phyloP scores from a whole-genome alignment of 1,140 invertebrate genomes.

The Lordiphosa collinella region DNA sequence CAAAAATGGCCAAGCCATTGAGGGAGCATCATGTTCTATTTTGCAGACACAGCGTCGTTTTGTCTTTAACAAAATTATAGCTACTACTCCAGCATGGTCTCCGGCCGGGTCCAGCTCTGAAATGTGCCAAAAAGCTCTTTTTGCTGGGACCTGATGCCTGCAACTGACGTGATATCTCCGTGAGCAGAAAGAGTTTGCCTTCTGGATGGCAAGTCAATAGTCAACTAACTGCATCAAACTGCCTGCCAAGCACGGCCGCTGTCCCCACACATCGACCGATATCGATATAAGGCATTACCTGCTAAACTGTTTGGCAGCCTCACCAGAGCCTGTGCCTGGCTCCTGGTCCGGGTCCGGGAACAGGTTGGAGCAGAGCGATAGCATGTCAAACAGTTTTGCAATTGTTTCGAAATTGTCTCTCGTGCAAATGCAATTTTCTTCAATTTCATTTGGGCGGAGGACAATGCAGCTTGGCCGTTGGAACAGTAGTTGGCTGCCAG shows the following conservation, averaged over 20 bases:
- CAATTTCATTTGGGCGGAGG: constrained; percentile 75
- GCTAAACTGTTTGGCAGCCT: constrained; percentile 77
- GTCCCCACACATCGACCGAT: constrained; percentile 35
- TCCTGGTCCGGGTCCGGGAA: constrained; percentile 1
- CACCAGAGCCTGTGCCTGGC: constrained; percentile 21
- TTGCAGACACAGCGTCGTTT: constrained; percentile 70
- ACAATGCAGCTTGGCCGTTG: constrained; percentile 25
- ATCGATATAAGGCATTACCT: constrained; percentile 78
- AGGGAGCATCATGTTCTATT: constrained; percentile 67
- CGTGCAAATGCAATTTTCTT: constrained; percentile 78
- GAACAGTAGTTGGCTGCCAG: constrained; percentile 45
- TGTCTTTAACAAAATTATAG: constrained; percentile 77
- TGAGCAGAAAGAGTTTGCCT: constrained; percentile 29
- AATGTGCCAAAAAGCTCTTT: constrained; percentile 65
- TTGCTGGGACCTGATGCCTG: constrained; percentile 40
- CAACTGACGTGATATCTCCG: constrained; percentile 65
- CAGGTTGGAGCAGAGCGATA: constrained; percentile 28
- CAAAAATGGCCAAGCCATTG: constrained; percentile 55
- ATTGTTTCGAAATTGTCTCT: constrained; percentile 78
- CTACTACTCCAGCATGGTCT: constrained; percentile 41
- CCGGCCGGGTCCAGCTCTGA: constrained; percentile 23
- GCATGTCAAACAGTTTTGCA: constrained; percentile 77
- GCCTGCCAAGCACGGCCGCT: constrained; percentile 49
- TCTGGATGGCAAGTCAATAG: constrained; percentile 64
- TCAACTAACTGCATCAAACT: constrained; percentile 73